Conservation (phyloP, 2,113 vertebrate species). For the Laterallus jamaicensis region DNA sequence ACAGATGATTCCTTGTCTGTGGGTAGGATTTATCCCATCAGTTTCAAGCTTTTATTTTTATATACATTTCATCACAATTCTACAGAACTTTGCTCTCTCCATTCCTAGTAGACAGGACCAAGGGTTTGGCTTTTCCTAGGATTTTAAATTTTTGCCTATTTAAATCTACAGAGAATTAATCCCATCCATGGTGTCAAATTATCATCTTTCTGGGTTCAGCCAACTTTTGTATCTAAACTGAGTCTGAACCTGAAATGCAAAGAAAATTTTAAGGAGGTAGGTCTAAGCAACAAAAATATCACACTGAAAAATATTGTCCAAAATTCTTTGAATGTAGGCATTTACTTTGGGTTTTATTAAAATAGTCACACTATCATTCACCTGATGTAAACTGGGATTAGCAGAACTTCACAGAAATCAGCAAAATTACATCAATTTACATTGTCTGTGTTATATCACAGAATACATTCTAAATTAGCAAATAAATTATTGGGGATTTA, state of each 20-base stretch:
- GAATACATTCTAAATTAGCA: background rate
- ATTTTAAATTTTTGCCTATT: background rate
- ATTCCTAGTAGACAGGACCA: background rate
- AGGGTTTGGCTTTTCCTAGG: background rate
- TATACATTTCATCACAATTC: background rate
- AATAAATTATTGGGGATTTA: background rate
- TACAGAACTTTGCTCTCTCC: background rate
- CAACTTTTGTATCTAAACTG: background rate
- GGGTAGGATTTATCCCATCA: background rate
- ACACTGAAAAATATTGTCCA: background rate
- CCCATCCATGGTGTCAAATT: background rate
- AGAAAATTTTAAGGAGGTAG: background rate
- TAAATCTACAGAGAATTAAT: background rate
- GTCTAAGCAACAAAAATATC: background rate
- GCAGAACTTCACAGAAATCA: background rate
- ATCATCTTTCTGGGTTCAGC: background rate
- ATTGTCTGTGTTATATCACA: background rate
- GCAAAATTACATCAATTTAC: background rate
- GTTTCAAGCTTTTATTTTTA: background rate
- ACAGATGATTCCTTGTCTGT: background rate
- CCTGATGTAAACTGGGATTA: background rate
- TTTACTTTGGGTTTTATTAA: background rate
- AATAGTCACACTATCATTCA: background rate
- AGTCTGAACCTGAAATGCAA: background rate
- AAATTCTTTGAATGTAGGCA: background rate